Base-by-base conservation (phyloP, 2,797 vertebrate genomes). In the Argya squamiceps region DNA sequence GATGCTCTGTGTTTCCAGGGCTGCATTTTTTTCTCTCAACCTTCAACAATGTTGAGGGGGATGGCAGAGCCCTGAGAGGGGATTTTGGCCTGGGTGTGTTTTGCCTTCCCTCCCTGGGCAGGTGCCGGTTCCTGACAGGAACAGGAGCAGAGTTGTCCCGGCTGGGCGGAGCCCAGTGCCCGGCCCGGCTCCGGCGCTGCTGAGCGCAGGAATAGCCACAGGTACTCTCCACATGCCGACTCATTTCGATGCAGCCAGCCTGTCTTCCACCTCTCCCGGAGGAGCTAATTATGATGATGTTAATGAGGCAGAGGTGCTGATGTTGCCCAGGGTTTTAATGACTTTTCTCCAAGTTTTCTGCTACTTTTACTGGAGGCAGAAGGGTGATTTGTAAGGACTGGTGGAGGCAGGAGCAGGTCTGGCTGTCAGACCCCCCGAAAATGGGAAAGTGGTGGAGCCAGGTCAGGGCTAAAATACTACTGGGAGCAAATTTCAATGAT, bases 291-390 rank as follows among this genome's bases (percentile, higher is more conserved):
- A 97, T 1, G 30, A 79, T 12, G 79, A 62, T 92, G 65, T 52
- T 97, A 97, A 97, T 88, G 92, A 97, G 84, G 49, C 78, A 60
- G 96, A 97, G 82, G 96, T 95, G 94, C 92, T 93, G 84, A 91
- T 87, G 93, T 77, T 83, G 73, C 84, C 80, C 60, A 70, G 75
- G 52, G 47, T 91, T 92, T 96, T 95, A 92, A 91, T 94, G 71
- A 81, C 49, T 89, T 43, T 55, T 34, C 53, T 92, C 73, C 30
- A 82, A 67, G 55, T 81, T 75, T 92, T 60, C 70, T 41, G 56
- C 60, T 49, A 2, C 76, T 85, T 68, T 24, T 29, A 11, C 27
- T 43, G 43, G 32, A 43, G 27, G 68, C 22, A 10, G 58, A 26
- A 15, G 24, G 26, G 30, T 4, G 6, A 34, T 18, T 27, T 41